Percentiles rank a stretch among this genome's conserved stretches.
phyloP scores from a whole-genome alignment of 1,140 invertebrate genomes.

The Neodiprion pinetum region DNA sequence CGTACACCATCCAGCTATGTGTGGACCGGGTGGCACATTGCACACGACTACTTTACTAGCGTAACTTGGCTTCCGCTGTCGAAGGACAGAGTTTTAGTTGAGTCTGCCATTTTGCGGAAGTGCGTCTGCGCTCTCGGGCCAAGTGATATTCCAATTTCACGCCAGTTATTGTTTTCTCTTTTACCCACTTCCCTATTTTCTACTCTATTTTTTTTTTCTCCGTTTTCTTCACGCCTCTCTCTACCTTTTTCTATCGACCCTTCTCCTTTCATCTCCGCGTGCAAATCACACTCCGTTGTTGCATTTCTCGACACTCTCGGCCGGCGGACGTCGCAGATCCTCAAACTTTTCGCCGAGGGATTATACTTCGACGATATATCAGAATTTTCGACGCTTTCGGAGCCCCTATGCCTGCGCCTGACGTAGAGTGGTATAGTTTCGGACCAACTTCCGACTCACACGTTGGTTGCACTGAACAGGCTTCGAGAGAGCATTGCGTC shows the following conservation, averaged over 20 bases:
- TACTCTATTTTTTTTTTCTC: too few species aligned
- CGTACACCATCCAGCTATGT: background rate
- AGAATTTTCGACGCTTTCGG: background rate
- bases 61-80: background rate
- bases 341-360: background rate
- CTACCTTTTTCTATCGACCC: too few species aligned
- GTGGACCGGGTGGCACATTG: background rate
- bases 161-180: background rate
- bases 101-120: slow-evolving; percentile 7
- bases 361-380: background rate
- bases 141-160: background rate
- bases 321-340: background rate
- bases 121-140: background rate
- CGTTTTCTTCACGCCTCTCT: too few species aligned
- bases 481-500: too few species aligned
- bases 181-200: too few species aligned
- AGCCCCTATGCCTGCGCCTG: background rate
- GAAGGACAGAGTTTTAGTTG: background rate
- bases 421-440: slow-evolving; percentile 1
- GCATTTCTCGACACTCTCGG: background rate
- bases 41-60: background rate
- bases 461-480: too few species aligned
- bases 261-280: too few species aligned
- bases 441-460: background rate
- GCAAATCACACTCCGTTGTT: background rate